Evolutionary conservation across 1,140 invertebrate genomes (phyloP).

Genomic region (Bombus waltoni): DNA sequence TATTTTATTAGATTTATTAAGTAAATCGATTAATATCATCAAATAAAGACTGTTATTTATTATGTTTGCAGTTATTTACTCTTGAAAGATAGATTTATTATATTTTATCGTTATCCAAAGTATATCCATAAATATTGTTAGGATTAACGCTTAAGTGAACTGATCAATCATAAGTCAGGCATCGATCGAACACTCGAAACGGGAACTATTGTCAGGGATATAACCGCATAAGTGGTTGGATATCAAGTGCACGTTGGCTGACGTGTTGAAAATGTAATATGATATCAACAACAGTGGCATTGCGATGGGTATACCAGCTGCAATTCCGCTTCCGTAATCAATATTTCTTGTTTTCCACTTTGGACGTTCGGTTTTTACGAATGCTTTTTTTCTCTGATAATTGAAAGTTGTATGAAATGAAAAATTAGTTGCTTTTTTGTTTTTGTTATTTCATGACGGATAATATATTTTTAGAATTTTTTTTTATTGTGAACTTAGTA

Average conservation of each 20-base stretch:
- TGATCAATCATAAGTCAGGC: constrained; percentile 11
- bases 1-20: no score
- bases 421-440: background rate
- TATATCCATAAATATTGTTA: no score
- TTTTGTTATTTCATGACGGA: background rate
- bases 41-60: background rate
- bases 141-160: background rate
- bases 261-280: constrained; percentile 36
- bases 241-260: background rate
- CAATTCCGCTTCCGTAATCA: background rate
- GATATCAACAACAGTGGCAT: constrained; percentile 25
- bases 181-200: constrained; percentile 14
- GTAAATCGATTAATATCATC: background rate
- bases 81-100: background rate
- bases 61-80: no score
- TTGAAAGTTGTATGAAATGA: background rate
- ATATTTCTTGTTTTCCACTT: background rate
- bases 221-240: constrained; percentile 19
- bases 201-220: constrained; percentile 9
- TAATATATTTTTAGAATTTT: background rate
- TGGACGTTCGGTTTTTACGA: background rate
- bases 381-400: background rate
- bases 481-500: no score
- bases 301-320: background rate
- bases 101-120: background rate